Evolutionary conservation across 2,888 invertebrate genomes (phyloP).

Genomic region (Sphaeridia pumilis): DNA sequence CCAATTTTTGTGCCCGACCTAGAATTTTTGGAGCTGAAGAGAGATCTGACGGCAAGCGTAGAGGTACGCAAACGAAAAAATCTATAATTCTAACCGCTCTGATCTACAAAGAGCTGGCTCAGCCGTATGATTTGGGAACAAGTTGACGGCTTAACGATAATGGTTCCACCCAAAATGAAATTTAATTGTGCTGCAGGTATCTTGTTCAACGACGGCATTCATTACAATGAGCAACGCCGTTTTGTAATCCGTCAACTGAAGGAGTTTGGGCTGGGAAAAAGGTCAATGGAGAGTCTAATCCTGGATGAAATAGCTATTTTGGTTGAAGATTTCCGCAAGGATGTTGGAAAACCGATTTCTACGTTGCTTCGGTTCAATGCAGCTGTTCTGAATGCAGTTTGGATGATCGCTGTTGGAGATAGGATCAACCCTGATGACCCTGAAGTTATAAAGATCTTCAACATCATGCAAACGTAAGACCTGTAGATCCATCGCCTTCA

Average conservation of each 20-base stretch:
- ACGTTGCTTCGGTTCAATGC: slow-evolving; percentile 27
- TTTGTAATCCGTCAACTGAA: slow-evolving; percentile 21
- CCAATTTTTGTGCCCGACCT: slow-evolving; percentile 13
- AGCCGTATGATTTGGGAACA: too few relatives aligned
- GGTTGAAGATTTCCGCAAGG: slow-evolving; percentile 17
- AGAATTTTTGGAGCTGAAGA: slow-evolving; percentile 6
- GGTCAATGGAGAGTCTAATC: slow-evolving; percentile 27
- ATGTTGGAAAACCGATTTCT: slow-evolving; percentile 22
- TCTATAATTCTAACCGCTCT: too few relatives aligned
- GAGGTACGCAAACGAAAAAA: slow-evolving; percentile 17
- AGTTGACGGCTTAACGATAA: too few relatives aligned
- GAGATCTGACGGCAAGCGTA: slow-evolving; percentile 13
- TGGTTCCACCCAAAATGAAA: too few relatives aligned
- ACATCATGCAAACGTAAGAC: not conserved
- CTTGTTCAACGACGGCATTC: slow-evolving; percentile 25
- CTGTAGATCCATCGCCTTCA: not conserved
- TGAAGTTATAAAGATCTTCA: slow-evolving; percentile 17
- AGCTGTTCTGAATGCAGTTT: slow-evolving; percentile 27
- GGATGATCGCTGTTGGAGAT: slow-evolving; percentile 24
- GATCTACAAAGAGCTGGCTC: too few relatives aligned
- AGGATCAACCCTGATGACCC: slow-evolving; percentile 28
- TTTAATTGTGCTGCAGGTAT: too few relatives aligned
- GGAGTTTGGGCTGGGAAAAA: slow-evolving; percentile 30
- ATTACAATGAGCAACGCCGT: slow-evolving; percentile 31
- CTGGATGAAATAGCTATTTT: slow-evolving; percentile 26